Conservation (phyloP, 2,888 invertebrate genomes). For the Drosophila anomalipes region DNA sequence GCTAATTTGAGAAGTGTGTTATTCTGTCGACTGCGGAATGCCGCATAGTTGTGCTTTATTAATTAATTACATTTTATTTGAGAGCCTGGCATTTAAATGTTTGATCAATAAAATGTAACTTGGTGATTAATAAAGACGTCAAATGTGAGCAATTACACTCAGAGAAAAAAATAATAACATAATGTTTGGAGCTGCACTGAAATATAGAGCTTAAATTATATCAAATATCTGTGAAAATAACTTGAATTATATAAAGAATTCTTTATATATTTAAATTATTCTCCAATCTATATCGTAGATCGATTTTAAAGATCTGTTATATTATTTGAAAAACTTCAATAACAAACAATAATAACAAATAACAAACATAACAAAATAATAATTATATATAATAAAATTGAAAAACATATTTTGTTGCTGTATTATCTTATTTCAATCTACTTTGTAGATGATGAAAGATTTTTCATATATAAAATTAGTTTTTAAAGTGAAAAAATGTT, state of each 20-base stretch:
- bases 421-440: neutral
- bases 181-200: neutral
- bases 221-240: neutral
- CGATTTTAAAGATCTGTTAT: neutral
- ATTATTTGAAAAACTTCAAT: neutral
- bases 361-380: neutral
- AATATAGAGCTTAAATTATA: neutral
- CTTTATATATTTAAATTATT: fast-evolving
- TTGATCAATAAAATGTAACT: conserved; percentile 80
- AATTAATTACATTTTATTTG: conserved; percentile 68
- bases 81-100: conserved; percentile 67
- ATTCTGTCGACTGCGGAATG: conserved; percentile 29
- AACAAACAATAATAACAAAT: too few relatives aligned
- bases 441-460: neutral
- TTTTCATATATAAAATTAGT: neutral
- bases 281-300: neutral
- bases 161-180: neutral
- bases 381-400: neutral
- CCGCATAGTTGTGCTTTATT: conserved; percentile 53
- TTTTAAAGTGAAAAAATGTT: neutral
- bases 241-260: neutral
- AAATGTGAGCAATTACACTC: conserved; percentile 11
- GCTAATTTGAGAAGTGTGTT: conserved; percentile 29
- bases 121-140: conserved; percentile 63
- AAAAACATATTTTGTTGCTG: neutral